These are phyloP conservation scores for Elephas maximus DNA, from an alignment of 2,113 vertebrate genomes.

Conservation along the genomic window DNA sequence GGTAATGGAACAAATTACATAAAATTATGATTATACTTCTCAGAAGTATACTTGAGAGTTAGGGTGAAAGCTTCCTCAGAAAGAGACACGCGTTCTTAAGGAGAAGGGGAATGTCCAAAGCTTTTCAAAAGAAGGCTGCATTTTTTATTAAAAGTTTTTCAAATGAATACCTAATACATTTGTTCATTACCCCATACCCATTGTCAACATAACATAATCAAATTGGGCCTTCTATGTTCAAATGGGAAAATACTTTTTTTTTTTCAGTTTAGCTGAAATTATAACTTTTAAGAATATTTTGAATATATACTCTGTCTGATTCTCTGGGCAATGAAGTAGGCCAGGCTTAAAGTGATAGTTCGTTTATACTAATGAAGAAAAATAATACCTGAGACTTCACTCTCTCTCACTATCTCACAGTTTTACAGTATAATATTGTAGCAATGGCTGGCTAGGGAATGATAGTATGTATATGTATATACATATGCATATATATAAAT, in stretches of 20 bases:
- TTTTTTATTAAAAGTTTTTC: background rate
- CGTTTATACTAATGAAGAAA: background rate
- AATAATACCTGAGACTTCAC: background rate
- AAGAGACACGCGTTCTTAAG: background rate
- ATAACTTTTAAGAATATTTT: background rate
- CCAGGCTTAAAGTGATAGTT: accelerated
- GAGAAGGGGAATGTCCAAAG: background rate
- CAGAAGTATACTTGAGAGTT: background rate
- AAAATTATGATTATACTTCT: background rate
- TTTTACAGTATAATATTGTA: background rate
- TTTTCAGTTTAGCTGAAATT: background rate
- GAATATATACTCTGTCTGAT: background rate
- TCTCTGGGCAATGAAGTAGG: background rate
- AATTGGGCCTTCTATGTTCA: background rate
- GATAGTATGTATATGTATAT: background rate
- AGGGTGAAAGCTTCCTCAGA: background rate
- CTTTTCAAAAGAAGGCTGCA: background rate
- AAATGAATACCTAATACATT: background rate
- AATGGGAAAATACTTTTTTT: background rate
- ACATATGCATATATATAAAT: background rate
- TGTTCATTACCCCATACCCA: background rate
- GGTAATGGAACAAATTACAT: constrained; percentile 38
- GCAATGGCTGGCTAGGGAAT: background rate
- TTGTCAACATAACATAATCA: background rate
- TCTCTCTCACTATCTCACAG: background rate